Percentiles rank a stretch among this genome's conserved stretches.
Evolutionary conservation across 2,888 invertebrate species (phyloP).

Genomic region (Cephalotes varians): DNA sequence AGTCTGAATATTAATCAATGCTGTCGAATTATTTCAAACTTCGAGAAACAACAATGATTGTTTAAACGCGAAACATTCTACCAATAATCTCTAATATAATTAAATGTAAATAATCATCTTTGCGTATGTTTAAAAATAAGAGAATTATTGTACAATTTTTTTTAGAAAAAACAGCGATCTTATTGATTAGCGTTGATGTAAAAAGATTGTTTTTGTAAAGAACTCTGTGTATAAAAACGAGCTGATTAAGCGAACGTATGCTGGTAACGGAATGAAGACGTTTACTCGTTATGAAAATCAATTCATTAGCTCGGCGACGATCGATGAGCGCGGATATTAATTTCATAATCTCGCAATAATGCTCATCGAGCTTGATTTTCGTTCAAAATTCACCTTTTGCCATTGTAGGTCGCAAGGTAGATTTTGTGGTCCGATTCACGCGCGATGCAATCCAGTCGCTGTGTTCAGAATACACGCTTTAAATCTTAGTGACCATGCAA

Average conservation of each 20-base stretch:
- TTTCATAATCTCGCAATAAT: neutral
- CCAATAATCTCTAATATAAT: neutral
- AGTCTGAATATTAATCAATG: conserved; percentile 2
- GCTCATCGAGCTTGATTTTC: conserved; percentile 10
- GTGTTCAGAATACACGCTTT: conserved; percentile 10
- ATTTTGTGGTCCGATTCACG: conserved; percentile 59
- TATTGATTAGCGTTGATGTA: neutral
- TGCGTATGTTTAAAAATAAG: neutral
- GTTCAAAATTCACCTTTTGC: too few relatives aligned
- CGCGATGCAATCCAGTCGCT: neutral
- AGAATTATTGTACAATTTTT: neutral
- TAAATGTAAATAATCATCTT: neutral
- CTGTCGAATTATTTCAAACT: neutral
- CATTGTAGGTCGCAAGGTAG: conserved; percentile 37
- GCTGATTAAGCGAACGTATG: neutral
- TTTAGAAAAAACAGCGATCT: neutral
- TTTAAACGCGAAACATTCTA: neutral
- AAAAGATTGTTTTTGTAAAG: neutral
- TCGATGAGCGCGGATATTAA: conserved; percentile 19
- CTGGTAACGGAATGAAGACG: neutral
- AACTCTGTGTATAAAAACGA: neutral
- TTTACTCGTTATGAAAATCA: conserved; percentile 25
- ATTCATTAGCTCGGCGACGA: conserved; percentile 23
- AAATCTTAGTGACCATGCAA: conserved; percentile 41
- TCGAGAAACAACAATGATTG: neutral